A percentile compares a stretch with the other conserved stretches of the same genome.
Conservation (phyloP, 2,888 invertebrate species). For the Pelosia muscerda region DNA sequence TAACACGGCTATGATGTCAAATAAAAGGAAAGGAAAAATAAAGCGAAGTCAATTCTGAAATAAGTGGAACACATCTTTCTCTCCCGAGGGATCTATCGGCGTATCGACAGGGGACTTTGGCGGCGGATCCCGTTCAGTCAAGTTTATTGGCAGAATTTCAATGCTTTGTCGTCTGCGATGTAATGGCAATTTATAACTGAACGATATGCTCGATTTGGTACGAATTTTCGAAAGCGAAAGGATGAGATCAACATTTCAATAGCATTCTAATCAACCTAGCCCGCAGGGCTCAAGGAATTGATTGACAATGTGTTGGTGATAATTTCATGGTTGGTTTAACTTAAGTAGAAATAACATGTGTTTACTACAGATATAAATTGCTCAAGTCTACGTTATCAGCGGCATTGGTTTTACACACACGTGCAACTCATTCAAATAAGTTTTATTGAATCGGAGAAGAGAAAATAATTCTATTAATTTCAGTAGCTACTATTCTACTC, state of each 20-base stretch:
- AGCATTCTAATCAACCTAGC: conserved; percentile 52
- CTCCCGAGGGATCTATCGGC: conserved; percentile 71
- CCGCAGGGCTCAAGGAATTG: conserved; percentile 39
- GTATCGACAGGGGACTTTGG: conserved; percentile 70
- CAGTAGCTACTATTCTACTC: too few relatives aligned
- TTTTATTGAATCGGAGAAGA: background rate
- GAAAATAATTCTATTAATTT: too few relatives aligned
- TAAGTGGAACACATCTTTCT: conserved; percentile 75
- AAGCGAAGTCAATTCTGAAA: conserved; percentile 71
- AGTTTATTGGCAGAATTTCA: conserved; percentile 77
- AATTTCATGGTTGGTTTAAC: conserved; percentile 24
- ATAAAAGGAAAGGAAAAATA: conserved; percentile 59
- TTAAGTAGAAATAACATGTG: conserved; percentile 8
- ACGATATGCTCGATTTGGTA: conserved; percentile 56
- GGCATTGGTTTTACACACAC: background rate
- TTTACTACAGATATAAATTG: conserved; percentile 17
- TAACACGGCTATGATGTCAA: conserved; percentile 52
- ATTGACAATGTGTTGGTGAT: conserved; percentile 43
- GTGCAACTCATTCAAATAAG: background rate
- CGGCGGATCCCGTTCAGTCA: conserved; percentile 68
- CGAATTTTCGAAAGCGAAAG: conserved; percentile 45
- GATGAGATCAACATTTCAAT: conserved; percentile 54
- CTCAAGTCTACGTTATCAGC: conserved; percentile 6
- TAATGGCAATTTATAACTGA: conserved; percentile 70
- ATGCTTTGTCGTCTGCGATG: conserved; percentile 72